Percentiles rank a stretch among this genome's conserved stretches.
Evolutionary conservation across 2,797 vertebrate genomes (phyloP).

Genomic region (Monodelphis domestica): DNA sequence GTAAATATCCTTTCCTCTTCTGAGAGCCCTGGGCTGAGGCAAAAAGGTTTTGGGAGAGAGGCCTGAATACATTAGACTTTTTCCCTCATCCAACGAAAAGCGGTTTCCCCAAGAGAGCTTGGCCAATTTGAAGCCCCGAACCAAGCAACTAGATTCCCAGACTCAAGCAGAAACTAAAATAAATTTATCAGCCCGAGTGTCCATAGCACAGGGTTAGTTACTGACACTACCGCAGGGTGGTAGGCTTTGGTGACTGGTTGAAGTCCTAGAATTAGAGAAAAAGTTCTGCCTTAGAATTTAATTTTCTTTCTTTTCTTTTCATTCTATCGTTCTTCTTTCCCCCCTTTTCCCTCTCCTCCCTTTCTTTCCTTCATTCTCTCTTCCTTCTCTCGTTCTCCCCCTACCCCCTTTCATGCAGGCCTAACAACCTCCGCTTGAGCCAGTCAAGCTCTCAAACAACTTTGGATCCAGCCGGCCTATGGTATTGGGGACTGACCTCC

Average conservation of each 20-base stretch:
- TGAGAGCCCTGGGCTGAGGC: not conserved
- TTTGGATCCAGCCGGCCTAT: constrained; percentile 14
- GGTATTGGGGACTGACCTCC: not conserved
- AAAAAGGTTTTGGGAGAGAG: not conserved
- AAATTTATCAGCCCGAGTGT: not conserved
- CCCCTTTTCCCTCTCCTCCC: not conserved
- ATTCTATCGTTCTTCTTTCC: not conserved
- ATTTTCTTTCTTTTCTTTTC: too few species aligned
- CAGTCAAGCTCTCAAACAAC: constrained; percentile 7
- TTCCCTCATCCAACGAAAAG: constrained; percentile 67
- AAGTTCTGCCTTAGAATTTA: not conserved
- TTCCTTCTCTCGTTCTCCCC: not conserved
- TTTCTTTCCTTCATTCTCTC: not conserved
- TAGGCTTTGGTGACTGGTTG: not conserved
- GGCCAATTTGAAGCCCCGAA: not conserved
- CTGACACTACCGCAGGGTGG: not conserved
- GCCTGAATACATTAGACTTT: not conserved
- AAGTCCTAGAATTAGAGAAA: not conserved
- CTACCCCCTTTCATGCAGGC: not conserved
- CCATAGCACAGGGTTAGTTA: constrained; percentile 13
- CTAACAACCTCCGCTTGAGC: not conserved
- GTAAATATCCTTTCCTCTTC: not conserved
- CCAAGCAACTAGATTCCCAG: not conserved
- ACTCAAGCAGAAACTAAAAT: not conserved
- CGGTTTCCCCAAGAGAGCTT: not conserved